phyloP scores from a whole-genome alignment of 2,113 vertebrate species.

The Pseudolaguvia tuberculata region DNA sequence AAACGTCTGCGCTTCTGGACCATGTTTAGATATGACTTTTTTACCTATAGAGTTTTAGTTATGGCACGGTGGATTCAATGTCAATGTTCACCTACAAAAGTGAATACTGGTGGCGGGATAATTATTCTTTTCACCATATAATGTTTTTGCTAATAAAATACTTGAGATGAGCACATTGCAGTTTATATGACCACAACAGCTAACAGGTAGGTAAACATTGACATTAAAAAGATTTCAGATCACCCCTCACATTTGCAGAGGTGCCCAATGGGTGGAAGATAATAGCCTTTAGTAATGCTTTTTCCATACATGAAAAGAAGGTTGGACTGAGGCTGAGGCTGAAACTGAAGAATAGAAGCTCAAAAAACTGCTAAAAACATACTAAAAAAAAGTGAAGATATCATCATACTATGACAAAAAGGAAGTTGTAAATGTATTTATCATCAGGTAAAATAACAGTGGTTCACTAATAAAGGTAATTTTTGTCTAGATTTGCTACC shows the following conservation, averaged over 20 bases:
- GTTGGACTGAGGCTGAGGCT: neutral
- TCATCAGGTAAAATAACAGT: no score
- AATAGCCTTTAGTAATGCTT: neutral
- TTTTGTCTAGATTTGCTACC: no score
- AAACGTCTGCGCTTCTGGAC: no score
- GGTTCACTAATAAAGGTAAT: no score
- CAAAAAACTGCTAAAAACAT: neutral
- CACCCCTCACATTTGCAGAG: neutral
- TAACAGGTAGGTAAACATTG: neutral
- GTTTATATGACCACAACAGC: neutral
- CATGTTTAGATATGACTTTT: no score
- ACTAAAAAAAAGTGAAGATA: neutral
- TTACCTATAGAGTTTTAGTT: no score
- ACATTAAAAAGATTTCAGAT: neutral
- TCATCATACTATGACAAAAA: no score
- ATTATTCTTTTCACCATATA: neutral
- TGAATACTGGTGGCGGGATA: neutral
- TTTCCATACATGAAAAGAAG: neutral
- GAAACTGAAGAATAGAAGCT: neutral
- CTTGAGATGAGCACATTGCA: neutral
- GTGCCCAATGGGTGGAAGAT: neutral
- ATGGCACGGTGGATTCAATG: no score
- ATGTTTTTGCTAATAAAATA: neutral
- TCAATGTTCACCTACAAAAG: no score
- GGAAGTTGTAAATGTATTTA: no score